phyloP scores from a whole-genome alignment of 2,888 invertebrate genomes.

The Aleiodes alternator region DNA sequence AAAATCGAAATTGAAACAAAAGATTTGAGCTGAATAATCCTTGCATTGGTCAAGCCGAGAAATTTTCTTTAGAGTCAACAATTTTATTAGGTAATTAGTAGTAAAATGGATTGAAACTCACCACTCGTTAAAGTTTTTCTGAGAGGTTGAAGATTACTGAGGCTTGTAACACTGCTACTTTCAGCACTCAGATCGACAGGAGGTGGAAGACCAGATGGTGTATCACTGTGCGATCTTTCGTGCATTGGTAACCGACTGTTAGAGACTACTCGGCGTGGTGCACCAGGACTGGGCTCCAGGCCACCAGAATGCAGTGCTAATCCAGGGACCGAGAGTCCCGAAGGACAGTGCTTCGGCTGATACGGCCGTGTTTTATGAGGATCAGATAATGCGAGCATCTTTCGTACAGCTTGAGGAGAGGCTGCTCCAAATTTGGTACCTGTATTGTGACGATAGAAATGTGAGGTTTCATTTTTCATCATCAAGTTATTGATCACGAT shows the following conservation, averaged over 20 bases:
- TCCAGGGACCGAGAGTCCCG: conserved; percentile 81
- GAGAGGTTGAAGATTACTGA: conserved; percentile 89
- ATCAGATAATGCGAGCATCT: conserved; percentile 93
- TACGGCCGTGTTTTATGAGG: conserved; percentile 92
- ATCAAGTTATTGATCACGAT: conserved; percentile 1
- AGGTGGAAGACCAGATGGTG: conserved; percentile 88
- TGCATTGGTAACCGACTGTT: conserved; percentile 81
- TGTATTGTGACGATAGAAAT: conserved; percentile 44
- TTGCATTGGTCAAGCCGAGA: too few species aligned
- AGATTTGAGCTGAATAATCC: too few species aligned
- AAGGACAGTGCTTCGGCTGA: conserved; percentile 84
- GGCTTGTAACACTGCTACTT: conserved; percentile 95
- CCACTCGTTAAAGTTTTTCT: conserved; percentile 88
- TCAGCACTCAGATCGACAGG: conserved; percentile 92
- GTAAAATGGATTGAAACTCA: conserved; percentile 69
- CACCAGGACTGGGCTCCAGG: conserved; percentile 78
- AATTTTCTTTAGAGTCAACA: too few species aligned
- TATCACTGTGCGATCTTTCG: conserved; percentile 93
- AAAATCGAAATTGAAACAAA: too few species aligned
- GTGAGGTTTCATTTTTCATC: neutral
- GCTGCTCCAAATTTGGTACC: conserved; percentile 84
- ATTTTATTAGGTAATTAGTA: too few species aligned
- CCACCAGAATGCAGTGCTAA: conserved; percentile 75
- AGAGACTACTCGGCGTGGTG: conserved; percentile 78
- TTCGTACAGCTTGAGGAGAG: conserved; percentile 97